Evolutionary conservation across 1,140 invertebrate genomes (phyloP).

Genomic region (Drosophila quadrilineata): DNA sequence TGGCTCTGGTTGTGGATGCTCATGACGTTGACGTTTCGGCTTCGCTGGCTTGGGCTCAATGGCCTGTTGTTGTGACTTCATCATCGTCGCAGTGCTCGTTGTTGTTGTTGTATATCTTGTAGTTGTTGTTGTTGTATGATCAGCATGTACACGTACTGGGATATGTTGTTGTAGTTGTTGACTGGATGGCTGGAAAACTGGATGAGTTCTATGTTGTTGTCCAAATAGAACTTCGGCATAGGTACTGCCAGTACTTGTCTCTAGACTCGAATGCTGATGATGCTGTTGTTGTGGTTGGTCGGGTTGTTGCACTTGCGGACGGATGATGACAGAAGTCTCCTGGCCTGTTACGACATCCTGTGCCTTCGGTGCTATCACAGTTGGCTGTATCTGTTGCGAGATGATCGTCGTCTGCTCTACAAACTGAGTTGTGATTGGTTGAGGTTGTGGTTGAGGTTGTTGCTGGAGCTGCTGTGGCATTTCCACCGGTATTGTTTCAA

Average conservation of each 20-base stretch:
- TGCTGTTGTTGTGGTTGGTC: conserved; percentile 21
- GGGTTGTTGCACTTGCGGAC: conserved; percentile 41
- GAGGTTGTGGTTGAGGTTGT: conserved; percentile 3
- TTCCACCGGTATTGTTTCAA: conserved; percentile 64
- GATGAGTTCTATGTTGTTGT: conserved; percentile 58
- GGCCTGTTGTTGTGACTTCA: conserved; percentile 43
- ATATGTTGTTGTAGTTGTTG: conserved; percentile 68
- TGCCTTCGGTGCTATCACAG: conserved; percentile 53
- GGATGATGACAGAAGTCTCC: conserved; percentile 38
- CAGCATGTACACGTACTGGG: conserved; percentile 71
- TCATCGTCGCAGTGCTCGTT: conserved; percentile 25
- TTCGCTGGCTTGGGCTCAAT: conserved; percentile 43
- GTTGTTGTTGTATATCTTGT: conserved; percentile 34
- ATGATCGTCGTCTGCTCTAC: conserved; percentile 40
- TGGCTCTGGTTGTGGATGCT: conserved; percentile 50
- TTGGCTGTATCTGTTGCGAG: conserved; percentile 47
- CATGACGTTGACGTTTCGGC: conserved; percentile 52
- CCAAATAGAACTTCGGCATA: conserved; percentile 79
- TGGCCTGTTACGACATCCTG: conserved; percentile 19
- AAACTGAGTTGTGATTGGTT: conserved; percentile 37
- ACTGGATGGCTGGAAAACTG: conserved; percentile 84
- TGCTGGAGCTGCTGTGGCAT: not conserved
- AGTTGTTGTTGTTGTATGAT: conserved; percentile 22
- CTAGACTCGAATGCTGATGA: conserved; percentile 30
- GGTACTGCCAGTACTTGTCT: conserved; percentile 63